These are phyloP conservation scores for Nomada fucata DNA, from an alignment of 2,888 invertebrate species.

Conservation along the genomic window DNA sequence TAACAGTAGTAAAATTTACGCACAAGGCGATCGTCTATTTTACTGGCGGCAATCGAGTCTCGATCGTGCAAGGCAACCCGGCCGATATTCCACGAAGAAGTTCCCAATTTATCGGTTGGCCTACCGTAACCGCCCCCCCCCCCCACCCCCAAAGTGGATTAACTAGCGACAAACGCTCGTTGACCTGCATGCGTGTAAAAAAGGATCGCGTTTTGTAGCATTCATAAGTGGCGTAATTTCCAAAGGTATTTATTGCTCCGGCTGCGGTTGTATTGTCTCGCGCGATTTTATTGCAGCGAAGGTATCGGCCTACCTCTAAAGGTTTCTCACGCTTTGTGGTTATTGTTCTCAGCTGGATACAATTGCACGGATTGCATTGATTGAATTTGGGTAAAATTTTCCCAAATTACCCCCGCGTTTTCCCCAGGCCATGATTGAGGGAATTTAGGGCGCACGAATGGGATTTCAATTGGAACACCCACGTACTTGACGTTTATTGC, in stretches of 20 bases:
- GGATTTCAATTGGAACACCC: not conserved
- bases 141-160: slow-evolving; percentile 35
- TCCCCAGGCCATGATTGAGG: no score
- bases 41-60: slow-evolving; percentile 7
- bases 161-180: slow-evolving; percentile 9
- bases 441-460: no score
- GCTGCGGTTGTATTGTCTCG: not conserved
- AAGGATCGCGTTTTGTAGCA: not conserved
- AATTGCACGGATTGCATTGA: no score
- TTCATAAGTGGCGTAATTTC: not conserved
- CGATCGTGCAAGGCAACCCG: slow-evolving; percentile 37
- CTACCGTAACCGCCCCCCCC: slow-evolving; percentile 16
- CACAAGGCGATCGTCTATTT: not conserved
- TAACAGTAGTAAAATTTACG: not conserved
- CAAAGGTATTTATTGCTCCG: not conserved
- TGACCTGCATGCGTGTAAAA: slow-evolving; percentile 25
- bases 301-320: not conserved
- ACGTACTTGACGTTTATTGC: not conserved
- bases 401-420: no score
- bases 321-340: no score
- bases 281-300: not conserved
- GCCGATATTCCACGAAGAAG: slow-evolving; percentile 46
- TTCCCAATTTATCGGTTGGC: slow-evolving; percentile 39
- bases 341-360: no score
- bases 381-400: no score